These are phyloP conservation scores for Phenganax subtilis DNA, from an alignment of 92 coral and sea anemone species.

Conservation along the genomic window DNA sequence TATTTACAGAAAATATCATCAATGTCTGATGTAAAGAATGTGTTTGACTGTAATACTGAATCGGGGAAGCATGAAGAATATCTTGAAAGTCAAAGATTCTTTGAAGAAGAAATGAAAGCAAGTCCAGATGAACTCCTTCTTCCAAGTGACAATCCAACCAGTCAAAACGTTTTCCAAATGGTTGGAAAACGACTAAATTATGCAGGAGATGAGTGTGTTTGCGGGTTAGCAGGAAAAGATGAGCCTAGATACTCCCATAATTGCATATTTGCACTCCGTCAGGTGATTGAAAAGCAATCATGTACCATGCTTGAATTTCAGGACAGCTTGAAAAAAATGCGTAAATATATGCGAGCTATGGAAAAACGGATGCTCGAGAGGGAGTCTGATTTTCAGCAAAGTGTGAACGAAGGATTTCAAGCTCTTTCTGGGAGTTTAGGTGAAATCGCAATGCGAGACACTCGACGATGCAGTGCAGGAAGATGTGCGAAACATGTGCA, in stretches of 20 bases:
- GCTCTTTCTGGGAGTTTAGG: conserved; percentile 54
- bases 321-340: conserved; percentile 42
- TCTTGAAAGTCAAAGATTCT: not conserved
- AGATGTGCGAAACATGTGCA: conserved; percentile 71
- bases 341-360: conserved; percentile 8
- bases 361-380: conserved; percentile 23
- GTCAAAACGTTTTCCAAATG: not conserved
- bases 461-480: conserved; percentile 64
- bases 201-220: not conserved
- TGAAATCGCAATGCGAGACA: conserved; percentile 45
- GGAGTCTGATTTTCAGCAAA: conserved; percentile 6
- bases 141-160: not conserved
- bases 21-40: not conserved
- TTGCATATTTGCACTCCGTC: conserved; percentile 42
- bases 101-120: not conserved
- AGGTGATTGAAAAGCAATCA: conserved; percentile 59
- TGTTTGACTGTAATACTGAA: not conserved
- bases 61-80: not conserved
- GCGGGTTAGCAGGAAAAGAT: conserved; percentile 23
- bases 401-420: conserved; percentile 48
- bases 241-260: conserved; percentile 15
- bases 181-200: conserved; percentile 9
- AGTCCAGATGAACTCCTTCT: not conserved
- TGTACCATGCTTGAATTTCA: conserved; percentile 54
- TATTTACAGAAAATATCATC: not conserved